phyloP scores from a whole-genome alignment of 2,113 vertebrate species.

The Ondatra zibethicus region DNA sequence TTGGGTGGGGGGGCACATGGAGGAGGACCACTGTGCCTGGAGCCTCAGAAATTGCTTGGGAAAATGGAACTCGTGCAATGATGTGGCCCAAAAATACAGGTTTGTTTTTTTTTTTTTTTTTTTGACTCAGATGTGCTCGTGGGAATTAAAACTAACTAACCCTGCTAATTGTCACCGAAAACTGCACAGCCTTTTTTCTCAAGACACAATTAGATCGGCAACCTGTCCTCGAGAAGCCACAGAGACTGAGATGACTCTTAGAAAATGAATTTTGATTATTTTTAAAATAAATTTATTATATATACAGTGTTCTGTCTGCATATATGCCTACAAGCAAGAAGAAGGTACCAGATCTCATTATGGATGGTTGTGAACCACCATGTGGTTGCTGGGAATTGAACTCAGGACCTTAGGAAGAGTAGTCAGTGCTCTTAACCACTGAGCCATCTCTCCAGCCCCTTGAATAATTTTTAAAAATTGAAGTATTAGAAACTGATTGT shows the following conservation, averaged over 20 bases:
- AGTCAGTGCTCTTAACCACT: too few species aligned
- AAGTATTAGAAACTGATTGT: neutral
- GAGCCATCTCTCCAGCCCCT: too few species aligned
- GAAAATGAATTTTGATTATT: neutral
- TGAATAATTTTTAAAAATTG: neutral
- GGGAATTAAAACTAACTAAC: constrained; percentile 4
- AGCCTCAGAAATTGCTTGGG: neutral
- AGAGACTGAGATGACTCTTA: neutral
- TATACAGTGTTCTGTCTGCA: too few species aligned
- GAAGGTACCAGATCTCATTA: too few species aligned
- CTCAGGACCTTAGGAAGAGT: too few species aligned
- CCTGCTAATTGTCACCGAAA: neutral
- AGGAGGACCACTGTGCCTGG: neutral
- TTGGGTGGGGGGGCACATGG: too few species aligned
- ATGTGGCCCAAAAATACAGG: neutral
- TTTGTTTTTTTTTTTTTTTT: too few species aligned
- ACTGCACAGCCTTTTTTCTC: neutral
- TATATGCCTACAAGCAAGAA: too few species aligned
- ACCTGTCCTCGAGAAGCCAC: neutral
- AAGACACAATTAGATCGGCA: neutral
- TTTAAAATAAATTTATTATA: too few species aligned
- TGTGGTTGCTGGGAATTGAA: too few species aligned
- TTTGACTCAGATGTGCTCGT: neutral
- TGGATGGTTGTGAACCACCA: too few species aligned
- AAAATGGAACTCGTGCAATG: neutral